Base-by-base conservation (phyloP, 2,888 invertebrate genomes). In the Heterodera filipjevi region DNA sequence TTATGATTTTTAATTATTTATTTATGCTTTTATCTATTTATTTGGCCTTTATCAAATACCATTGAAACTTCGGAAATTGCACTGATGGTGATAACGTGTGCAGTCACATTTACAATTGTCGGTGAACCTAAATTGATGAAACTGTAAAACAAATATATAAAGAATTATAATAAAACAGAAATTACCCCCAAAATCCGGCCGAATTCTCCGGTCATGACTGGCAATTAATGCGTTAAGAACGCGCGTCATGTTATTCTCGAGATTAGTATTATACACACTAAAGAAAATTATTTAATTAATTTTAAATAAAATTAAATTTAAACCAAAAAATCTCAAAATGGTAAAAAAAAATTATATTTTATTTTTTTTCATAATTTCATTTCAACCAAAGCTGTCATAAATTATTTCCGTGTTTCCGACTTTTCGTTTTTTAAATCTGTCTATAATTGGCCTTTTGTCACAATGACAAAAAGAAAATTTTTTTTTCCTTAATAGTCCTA, bases 11-110 rank as follows among this genome's bases (percentile, higher is more conserved):
- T 68, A 71, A 64, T 14, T 70, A 35, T 1, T n/a, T n/a, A 53
- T 6, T 53, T 19, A n/a, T n/a, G n/a, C n/a, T 22, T 22, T 19
- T 53, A 19, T 53, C 49, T 53, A 0, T 53, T 6, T 76, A 27
- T 77, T 16, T 78, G 1, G 19, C 3, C 19, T 0, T 27, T 68
- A 22, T 44, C 27, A 22, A 53, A 53, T 79, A 87, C 89, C 89
- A 89, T 89, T 3, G 89, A 87, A 0, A 89, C 89, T 82, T 89
- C 89, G 14, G 89, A 89, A 14, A 89, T 84, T 32, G 89, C 89
- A 73, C 83, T 84, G 49, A 89, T 89, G 19, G 89, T 89, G n/a
- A 89, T 87, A 27, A 89, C 82, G 77, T 88, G 86, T 10, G 85
- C 85, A 0, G 89, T 89, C 49, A 89, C 87, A 80, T 87, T 88